These are phyloP conservation scores for Nephrotoma appendiculata DNA, from an alignment of 2,888 invertebrate genomes.

Conservation along the genomic window DNA sequence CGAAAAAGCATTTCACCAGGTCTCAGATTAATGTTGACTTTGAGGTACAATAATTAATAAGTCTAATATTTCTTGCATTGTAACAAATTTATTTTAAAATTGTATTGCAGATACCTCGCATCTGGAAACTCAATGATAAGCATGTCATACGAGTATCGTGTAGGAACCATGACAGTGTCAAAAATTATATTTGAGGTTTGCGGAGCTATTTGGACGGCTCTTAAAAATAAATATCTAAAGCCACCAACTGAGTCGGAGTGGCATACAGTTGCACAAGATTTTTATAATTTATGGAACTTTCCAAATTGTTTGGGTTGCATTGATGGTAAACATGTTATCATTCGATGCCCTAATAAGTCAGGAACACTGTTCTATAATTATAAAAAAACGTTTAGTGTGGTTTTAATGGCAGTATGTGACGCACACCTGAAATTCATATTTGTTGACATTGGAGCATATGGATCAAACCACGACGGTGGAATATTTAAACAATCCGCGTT, in stretches of 20 bases:
- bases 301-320: background rate
- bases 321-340: background rate
- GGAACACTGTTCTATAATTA: background rate
- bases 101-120: background rate
- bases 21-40: too few relatives aligned
- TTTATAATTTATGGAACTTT: background rate
- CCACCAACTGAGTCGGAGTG: background rate
- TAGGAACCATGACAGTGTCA: background rate
- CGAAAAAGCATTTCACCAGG: too few relatives aligned
- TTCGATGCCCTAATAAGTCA: background rate
- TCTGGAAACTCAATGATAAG: background rate
- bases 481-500: background rate
- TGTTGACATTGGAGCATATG: background rate
- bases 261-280: background rate
- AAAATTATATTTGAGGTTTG: background rate
- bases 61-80: too few relatives aligned
- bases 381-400: background rate
- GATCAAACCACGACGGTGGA: background rate
- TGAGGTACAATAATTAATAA: too few relatives aligned
- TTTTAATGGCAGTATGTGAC: background rate
- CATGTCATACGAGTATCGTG: background rate
- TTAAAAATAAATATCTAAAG: background rate
- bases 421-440: background rate
- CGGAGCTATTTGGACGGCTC: background rate
- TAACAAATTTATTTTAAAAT: too few relatives aligned